phyloP scores from a whole-genome alignment of 2,113 vertebrate genomes.

The Machaerirhynchus nigripectus region DNA sequence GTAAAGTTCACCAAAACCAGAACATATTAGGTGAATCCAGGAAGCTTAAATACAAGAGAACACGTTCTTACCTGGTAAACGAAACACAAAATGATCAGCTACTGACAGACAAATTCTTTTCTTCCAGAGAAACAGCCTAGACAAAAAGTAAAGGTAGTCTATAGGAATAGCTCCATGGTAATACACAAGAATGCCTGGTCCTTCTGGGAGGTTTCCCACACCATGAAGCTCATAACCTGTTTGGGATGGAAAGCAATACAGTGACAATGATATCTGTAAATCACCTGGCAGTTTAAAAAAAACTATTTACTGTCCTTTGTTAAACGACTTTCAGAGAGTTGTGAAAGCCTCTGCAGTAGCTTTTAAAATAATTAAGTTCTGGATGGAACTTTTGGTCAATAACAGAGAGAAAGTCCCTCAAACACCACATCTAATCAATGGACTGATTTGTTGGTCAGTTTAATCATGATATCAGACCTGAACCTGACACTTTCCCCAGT shows the following conservation, averaged over 20 bases:
- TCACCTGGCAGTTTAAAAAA: not conserved
- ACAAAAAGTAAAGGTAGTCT: slow-evolving; percentile 94
- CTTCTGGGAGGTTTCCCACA: slow-evolving; percentile 78
- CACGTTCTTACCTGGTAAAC: slow-evolving; percentile 72
- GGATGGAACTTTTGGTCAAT: not conserved
- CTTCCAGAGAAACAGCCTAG: slow-evolving; percentile 87
- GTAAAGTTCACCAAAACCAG: not conserved
- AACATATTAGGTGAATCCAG: not conserved
- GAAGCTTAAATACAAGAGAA: not conserved
- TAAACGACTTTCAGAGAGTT: not conserved
- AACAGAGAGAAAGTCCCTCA: not conserved
- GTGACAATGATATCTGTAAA: not conserved
- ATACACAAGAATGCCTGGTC: slow-evolving; percentile 91
- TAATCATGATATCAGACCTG: not conserved
- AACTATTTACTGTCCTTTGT: not conserved
- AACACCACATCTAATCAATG: not conserved
- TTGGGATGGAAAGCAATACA: slow-evolving; percentile 27
- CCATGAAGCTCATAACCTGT: slow-evolving; percentile 80
- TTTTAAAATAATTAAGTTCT: not conserved
- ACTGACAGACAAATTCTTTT: slow-evolving; percentile 90
- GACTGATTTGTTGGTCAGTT: not conserved
- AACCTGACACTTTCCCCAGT: not conserved
- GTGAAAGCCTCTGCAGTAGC: not conserved
- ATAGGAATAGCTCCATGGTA: slow-evolving; percentile 95
- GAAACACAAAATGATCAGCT: slow-evolving; percentile 88